phyloP scores from a whole-genome alignment of 53 echinoderm and acorn worm genomes.

The Holothuria scabra region DNA sequence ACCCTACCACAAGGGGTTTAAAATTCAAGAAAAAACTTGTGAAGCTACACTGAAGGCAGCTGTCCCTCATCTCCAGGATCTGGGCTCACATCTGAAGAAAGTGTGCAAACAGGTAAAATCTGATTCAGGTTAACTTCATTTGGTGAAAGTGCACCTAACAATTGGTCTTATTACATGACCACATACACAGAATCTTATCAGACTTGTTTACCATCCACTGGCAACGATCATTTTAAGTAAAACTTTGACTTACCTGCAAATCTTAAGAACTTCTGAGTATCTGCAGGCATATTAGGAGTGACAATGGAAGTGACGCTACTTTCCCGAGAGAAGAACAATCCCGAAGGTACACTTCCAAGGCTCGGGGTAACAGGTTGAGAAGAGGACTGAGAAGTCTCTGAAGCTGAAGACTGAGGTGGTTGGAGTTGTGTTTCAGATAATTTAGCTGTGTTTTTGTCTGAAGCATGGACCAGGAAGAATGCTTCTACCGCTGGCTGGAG shows the following conservation, averaged over 20 bases:
- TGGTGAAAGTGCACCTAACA: too few relatives aligned
- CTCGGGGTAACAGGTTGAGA: conserved; percentile 54
- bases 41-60: too few relatives aligned
- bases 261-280: conserved; percentile 91
- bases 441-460: conserved; percentile 75
- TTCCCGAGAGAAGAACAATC: conserved; percentile 84
- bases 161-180: too few relatives aligned
- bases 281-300: conserved; percentile 84
- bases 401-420: not conserved
- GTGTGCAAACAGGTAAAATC: too few relatives aligned
- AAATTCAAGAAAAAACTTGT: too few relatives aligned
- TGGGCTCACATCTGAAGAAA: too few relatives aligned
- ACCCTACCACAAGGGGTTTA: too few relatives aligned
- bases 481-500: conserved; percentile 97
- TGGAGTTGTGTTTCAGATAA: conserved; percentile 9
- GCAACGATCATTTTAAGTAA: too few relatives aligned
- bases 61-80: too few relatives aligned
- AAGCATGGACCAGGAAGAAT: conserved; percentile 96
- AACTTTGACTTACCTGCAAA: conserved; percentile 83
- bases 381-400: conserved; percentile 26
- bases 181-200: too few relatives aligned
- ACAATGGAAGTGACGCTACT: conserved; percentile 93
- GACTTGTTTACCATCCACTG: too few relatives aligned
- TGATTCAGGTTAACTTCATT: too few relatives aligned
- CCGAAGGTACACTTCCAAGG: conserved; percentile 51